Percentiles rank a stretch among this genome's conserved stretches.
phyloP scores from a whole-genome alignment of 2,888 invertebrate genomes.

The Quadroppia sp. region DNA sequence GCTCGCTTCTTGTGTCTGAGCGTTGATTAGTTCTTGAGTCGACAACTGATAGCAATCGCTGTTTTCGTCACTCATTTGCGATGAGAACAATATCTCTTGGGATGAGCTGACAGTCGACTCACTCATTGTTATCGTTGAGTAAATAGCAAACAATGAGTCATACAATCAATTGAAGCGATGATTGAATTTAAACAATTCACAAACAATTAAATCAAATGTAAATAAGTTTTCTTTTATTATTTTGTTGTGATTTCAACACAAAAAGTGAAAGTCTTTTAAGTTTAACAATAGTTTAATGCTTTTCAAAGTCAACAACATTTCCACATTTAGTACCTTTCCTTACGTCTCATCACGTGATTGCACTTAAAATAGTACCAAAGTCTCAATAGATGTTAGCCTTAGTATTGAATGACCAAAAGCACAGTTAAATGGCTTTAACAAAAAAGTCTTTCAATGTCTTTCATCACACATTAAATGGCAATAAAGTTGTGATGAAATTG shows the following conservation, averaged over 20 bases:
- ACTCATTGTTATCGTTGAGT: not conserved
- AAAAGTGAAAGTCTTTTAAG: conserved; percentile 2
- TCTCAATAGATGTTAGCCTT: not conserved
- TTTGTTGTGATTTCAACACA: not conserved
- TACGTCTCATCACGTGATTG: no score
- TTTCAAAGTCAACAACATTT: not conserved
- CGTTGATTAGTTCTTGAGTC: not conserved
- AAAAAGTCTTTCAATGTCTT: conserved; percentile 1
- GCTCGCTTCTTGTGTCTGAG: not conserved
- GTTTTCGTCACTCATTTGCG: not conserved
- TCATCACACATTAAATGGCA: conserved; percentile 1
- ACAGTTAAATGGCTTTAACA: no score
- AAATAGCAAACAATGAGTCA: not conserved
- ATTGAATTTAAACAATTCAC: not conserved
- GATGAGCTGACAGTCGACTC: not conserved
- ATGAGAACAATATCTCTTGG: not conserved
- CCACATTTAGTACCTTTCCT: not conserved
- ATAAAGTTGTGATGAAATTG: conserved; percentile 28
- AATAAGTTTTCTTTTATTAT: not conserved
- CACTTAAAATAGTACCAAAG: not conserved
- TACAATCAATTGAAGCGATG: not conserved
- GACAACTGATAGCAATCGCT: not conserved
- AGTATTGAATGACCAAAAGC: no score
- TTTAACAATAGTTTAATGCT: not conserved
- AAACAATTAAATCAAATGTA: not conserved